Evolutionary conservation across 1,140 invertebrate genomes (phyloP).

Genomic region (Formica selysi): DNA sequence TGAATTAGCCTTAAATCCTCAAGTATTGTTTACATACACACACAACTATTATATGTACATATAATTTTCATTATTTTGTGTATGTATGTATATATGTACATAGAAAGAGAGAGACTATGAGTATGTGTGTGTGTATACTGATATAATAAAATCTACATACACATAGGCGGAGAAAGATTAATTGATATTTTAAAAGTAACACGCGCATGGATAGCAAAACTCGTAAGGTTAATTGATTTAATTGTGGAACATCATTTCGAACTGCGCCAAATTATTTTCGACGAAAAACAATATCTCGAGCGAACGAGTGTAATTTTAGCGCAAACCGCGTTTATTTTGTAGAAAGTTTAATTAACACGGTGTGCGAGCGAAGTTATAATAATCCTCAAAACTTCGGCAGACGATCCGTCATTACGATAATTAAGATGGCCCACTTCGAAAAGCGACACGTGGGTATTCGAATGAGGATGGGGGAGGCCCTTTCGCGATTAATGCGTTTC

Average conservation of each 20-base stretch:
- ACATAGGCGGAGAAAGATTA: not conserved
- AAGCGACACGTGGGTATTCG: slow-evolving; percentile 45
- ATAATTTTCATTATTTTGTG: not conserved
- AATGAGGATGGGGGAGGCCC: not conserved
- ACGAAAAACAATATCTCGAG: slow-evolving; percentile 2
- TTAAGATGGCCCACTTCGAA: slow-evolving; percentile 53
- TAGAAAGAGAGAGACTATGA: no score
- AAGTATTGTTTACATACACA: not conserved
- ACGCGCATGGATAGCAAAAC: not conserved
- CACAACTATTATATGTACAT: not conserved
- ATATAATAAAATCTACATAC: not conserved
- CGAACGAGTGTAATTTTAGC: slow-evolving; percentile 41
- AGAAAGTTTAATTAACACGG: slow-evolving; percentile 52
- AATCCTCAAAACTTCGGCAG: slow-evolving; percentile 51
- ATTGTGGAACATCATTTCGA: not conserved
- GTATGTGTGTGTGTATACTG: not conserved
- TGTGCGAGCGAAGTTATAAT: slow-evolving; percentile 49
- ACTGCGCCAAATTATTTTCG: slow-evolving; percentile 11
- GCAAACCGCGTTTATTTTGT: slow-evolving; percentile 38
- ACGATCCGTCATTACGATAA: slow-evolving; percentile 55
- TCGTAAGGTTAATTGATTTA: slow-evolving; percentile 35
- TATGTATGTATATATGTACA: not conserved
- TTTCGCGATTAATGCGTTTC: not conserved
- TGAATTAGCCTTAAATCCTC: not conserved
- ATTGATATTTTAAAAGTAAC: slow-evolving; percentile 29